A percentile compares a stretch with the other conserved stretches of the same genome.
phyloP scores from a whole-genome alignment of 1,140 invertebrate species.

The Drosophila simulans region DNA sequence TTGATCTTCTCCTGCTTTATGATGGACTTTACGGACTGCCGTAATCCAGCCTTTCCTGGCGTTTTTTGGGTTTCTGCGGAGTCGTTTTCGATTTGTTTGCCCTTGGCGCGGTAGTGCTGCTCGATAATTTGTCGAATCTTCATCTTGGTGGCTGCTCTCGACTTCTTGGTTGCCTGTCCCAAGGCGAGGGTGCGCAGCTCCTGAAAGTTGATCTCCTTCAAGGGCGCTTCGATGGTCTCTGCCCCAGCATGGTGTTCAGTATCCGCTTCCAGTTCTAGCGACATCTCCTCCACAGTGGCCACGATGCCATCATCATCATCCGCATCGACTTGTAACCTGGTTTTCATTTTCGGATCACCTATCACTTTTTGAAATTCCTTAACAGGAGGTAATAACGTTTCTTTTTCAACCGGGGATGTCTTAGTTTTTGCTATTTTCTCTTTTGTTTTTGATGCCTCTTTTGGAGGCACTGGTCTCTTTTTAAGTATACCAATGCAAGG shows the following conservation, averaged over 20 bases:
- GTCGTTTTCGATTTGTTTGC: conserved; percentile 76
- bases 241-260: conserved; percentile 10
- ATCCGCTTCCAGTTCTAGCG: conserved; percentile 44
- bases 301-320: conserved; percentile 71
- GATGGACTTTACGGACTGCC: conserved; percentile 85
- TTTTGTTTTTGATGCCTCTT: conserved; percentile 42
- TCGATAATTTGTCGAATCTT: conserved; percentile 76
- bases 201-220: conserved; percentile 77
- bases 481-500: conserved; percentile 92
- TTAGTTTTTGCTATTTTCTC: conserved; percentile 44
- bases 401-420: conserved; percentile 8
- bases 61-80: conserved; percentile 45
- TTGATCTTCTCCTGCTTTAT: conserved; percentile 85
- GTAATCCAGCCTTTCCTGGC: conserved; percentile 59
- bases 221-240: conserved; percentile 17
- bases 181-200: conserved; percentile 73
- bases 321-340: conserved; percentile 2
- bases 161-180: conserved; percentile 61
- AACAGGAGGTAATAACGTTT: conserved; percentile 40
- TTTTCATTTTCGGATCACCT: conserved; percentile 13
- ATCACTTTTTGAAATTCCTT: conserved; percentile 58
- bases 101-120: conserved; percentile 77
- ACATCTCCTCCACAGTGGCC: conserved; percentile 61
- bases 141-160: conserved; percentile 64
- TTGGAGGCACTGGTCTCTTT: conserved; percentile 59